Conservation (phyloP, 2,888 invertebrate genomes). For the Calameuta idolon region DNA sequence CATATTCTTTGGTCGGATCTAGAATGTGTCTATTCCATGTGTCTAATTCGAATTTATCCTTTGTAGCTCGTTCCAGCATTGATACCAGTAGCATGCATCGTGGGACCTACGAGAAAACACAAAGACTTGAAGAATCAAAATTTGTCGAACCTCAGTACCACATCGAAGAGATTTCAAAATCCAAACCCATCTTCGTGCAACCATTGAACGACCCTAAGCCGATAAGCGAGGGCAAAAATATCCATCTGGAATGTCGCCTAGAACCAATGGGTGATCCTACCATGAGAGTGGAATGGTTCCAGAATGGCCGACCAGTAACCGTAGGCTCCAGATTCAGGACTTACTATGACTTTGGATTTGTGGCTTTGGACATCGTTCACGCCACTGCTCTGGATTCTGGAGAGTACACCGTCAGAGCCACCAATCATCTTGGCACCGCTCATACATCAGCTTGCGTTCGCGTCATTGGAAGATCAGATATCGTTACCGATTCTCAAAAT, state of each 20-base stretch:
- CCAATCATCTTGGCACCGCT: constrained; percentile 92
- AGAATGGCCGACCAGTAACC: constrained; percentile 89
- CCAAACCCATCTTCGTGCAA: constrained; percentile 93
- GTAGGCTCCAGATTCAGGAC: constrained; percentile 94
- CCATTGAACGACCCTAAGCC: constrained; percentile 89
- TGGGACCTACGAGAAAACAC: constrained; percentile 87
- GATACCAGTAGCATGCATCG: constrained; percentile 93
- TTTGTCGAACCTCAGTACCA: constrained; percentile 90
- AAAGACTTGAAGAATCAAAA: constrained; percentile 85
- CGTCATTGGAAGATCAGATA: constrained; percentile 83
- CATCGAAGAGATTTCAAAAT: constrained; percentile 92
- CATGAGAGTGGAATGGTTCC: constrained; percentile 96
- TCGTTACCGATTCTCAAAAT: constrained; percentile 90
- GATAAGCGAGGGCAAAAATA: constrained; percentile 87
- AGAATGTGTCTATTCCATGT: not conserved
- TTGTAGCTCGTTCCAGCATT: constrained; percentile 85
- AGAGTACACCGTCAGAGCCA: constrained; percentile 93
- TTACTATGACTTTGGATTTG: constrained; percentile 97
- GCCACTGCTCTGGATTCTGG: constrained; percentile 95
- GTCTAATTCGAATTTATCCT: constrained; percentile 13
- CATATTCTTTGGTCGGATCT: not conserved
- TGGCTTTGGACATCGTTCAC: constrained; percentile 94
- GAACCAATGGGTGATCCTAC: constrained; percentile 97
- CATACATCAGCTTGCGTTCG: constrained; percentile 92
- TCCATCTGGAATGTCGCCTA: constrained; percentile 90